phyloP scores from a whole-genome alignment of 2,888 invertebrate genomes.

The Drosophila tripunctata region DNA sequence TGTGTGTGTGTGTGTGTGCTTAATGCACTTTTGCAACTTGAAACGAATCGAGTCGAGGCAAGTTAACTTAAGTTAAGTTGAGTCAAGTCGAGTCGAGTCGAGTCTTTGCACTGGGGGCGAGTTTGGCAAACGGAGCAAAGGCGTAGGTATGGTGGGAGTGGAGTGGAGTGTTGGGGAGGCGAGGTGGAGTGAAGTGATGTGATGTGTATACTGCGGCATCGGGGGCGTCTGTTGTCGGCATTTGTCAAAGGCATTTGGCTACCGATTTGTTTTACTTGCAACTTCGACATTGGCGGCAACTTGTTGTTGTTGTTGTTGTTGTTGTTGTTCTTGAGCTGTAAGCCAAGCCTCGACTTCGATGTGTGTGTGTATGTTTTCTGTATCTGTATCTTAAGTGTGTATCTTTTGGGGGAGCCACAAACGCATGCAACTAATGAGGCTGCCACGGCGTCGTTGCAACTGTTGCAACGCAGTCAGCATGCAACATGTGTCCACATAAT shows the following conservation, averaged over 20 bases:
- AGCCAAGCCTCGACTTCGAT: slow-evolving; percentile 8
- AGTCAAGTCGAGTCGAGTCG: background rate
- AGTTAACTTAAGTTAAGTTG: background rate
- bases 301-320: slow-evolving; percentile 28
- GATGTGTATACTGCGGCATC: too few relatives aligned
- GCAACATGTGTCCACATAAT: slow-evolving; percentile 69
- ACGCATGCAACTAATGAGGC: slow-evolving; percentile 54
- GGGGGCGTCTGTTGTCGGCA: slow-evolving; percentile 53
- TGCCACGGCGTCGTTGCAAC: slow-evolving; percentile 25
- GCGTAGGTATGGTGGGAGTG: background rate
- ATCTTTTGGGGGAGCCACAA: slow-evolving; percentile 37
- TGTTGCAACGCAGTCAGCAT: slow-evolving; percentile 16
- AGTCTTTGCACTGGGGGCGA: slow-evolving; percentile 44
- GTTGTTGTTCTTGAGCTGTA: slow-evolving; percentile 65
- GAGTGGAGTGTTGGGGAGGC: background rate
- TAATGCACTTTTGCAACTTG: slow-evolving; percentile 64
- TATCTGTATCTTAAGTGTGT: slow-evolving; percentile 34
- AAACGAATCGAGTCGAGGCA: slow-evolving; percentile 48
- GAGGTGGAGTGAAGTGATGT: too few relatives aligned
- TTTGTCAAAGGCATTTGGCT: slow-evolving; percentile 70
- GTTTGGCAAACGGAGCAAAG: background rate
- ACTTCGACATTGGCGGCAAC: slow-evolving; percentile 59
- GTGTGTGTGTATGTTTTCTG: slow-evolving; percentile 1
- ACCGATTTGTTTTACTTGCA: slow-evolving; percentile 65
- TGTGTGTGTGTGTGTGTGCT: slow-evolving; percentile 21